Evolutionary conservation across 1,140 invertebrate genomes (phyloP).

Genomic region (Drosophila jambulina): DNA sequence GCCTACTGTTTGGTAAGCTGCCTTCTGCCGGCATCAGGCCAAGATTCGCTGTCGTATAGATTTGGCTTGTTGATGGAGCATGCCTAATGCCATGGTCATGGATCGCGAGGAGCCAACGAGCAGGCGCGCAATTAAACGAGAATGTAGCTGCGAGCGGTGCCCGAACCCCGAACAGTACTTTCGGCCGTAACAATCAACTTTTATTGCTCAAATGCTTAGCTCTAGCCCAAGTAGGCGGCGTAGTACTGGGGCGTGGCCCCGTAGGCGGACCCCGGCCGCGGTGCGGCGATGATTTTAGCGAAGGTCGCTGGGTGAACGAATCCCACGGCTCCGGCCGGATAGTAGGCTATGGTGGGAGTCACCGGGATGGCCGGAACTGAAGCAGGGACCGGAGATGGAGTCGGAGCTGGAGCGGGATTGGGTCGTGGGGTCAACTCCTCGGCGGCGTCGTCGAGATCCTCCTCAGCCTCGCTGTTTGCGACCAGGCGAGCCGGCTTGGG

Average conservation of each 20-base stretch:
- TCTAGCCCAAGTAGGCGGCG: slow-evolving; percentile 59
- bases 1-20: slow-evolving; percentile 57
- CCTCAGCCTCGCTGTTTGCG: slow-evolving; percentile 72
- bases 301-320: slow-evolving; percentile 59
- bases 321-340: slow-evolving; percentile 69
- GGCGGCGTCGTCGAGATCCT: slow-evolving; percentile 67
- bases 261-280: slow-evolving; percentile 36
- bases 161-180: slow-evolving; percentile 4
- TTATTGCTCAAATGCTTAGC: slow-evolving; percentile 14
- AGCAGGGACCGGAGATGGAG: neutral
- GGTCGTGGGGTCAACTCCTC: slow-evolving; percentile 58
- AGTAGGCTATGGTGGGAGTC: slow-evolving; percentile 62
- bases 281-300: slow-evolving; percentile 10
- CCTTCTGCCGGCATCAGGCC: slow-evolving; percentile 12
- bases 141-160: neutral
- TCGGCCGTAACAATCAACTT: slow-evolving; percentile 12
- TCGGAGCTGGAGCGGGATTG: neutral
- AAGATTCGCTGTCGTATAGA: slow-evolving; percentile 13
- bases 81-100: slow-evolving; percentile 25
- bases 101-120: slow-evolving; percentile 9
- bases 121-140: slow-evolving; percentile 28
- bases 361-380: neutral
- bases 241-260: slow-evolving; percentile 56
- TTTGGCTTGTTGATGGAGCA: slow-evolving; percentile 36
- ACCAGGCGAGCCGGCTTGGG: slow-evolving; percentile 63